Conservation (phyloP, 1,140 invertebrate genomes). For the Chironomus striatipennis region DNA sequence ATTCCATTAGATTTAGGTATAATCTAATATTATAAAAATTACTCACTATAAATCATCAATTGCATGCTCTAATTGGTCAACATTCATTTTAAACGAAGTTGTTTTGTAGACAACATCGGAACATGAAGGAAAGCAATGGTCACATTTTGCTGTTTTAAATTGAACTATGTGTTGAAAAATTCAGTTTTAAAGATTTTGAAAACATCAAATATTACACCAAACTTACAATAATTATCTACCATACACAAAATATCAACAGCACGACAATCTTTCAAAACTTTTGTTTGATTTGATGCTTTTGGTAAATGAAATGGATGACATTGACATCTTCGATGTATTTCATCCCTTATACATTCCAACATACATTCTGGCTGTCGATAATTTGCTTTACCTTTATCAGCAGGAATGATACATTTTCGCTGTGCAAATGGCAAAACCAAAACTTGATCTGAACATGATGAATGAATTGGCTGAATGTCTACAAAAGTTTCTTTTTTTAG, state of each 20-base stretch:
- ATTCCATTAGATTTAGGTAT: not conserved
- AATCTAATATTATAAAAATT: not conserved
- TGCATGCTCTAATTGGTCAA: not conserved
- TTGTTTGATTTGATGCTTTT: not conserved
- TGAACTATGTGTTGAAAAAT: not conserved
- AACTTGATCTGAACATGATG: not conserved
- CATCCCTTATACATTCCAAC: not conserved
- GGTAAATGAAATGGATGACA: conserved; percentile 16
- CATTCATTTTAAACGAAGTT: not conserved
- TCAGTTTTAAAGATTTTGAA: no score
- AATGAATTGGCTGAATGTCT: not conserved
- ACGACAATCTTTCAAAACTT: not conserved
- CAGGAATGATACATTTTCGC: not conserved
- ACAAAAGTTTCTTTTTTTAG: not conserved
- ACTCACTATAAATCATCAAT: not conserved
- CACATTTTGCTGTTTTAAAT: not conserved
- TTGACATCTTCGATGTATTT: not conserved
- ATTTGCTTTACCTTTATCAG: not conserved
- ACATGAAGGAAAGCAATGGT: not conserved
- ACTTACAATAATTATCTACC: conserved; percentile 2
- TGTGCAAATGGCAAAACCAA: not conserved
- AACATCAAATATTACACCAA: no score
- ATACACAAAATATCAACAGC: not conserved
- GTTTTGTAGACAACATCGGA: conserved; percentile 2
- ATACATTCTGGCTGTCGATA: conserved; percentile 14